A percentile compares a stretch with the other conserved stretches of the same genome.
Conservation (phyloP, 2,888 invertebrate genomes). For the Ormyrus labotus region DNA sequence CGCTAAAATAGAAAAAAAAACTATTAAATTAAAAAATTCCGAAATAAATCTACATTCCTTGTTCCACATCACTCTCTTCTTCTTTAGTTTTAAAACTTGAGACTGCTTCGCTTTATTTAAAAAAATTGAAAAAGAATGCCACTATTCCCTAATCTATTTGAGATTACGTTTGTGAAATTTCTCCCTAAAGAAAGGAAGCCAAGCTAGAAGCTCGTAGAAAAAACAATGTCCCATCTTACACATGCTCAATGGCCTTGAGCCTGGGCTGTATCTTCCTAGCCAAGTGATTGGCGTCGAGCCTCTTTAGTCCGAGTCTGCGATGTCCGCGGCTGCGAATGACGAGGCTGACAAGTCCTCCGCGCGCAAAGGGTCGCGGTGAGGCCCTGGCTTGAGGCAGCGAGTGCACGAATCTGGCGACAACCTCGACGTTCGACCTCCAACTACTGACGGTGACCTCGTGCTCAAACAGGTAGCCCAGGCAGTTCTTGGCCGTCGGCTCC, state of each 20-base stretch:
- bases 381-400: constrained; percentile 58
- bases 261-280: constrained; percentile 7
- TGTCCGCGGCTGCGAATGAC: constrained; percentile 59
- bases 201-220: neutral
- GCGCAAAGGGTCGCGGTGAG: constrained; percentile 53
- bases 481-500: constrained; percentile 13
- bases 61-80: too few species aligned
- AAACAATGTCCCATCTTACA: constrained; percentile 25
- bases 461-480: constrained; percentile 60
- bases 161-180: too few species aligned
- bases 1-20: neutral
- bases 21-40: too few species aligned
- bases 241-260: constrained; percentile 33
- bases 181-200: too few species aligned
- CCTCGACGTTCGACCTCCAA: constrained; percentile 62
- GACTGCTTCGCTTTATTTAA: too few species aligned
- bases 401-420: constrained; percentile 67
- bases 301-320: constrained; percentile 26
- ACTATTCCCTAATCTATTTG: too few species aligned
- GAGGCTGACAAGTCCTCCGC: constrained; percentile 66
- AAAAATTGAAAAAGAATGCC: too few species aligned
- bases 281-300: constrained; percentile 19
- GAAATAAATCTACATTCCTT: too few species aligned
- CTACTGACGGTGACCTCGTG: constrained; percentile 66
- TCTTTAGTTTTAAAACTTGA: too few species aligned